Percentiles rank a stretch among this genome's conserved stretches.
These are phyloP conservation scores for Antheraea yamamai DNA, from an alignment of 2,888 invertebrate species.

Conservation along the genomic window DNA sequence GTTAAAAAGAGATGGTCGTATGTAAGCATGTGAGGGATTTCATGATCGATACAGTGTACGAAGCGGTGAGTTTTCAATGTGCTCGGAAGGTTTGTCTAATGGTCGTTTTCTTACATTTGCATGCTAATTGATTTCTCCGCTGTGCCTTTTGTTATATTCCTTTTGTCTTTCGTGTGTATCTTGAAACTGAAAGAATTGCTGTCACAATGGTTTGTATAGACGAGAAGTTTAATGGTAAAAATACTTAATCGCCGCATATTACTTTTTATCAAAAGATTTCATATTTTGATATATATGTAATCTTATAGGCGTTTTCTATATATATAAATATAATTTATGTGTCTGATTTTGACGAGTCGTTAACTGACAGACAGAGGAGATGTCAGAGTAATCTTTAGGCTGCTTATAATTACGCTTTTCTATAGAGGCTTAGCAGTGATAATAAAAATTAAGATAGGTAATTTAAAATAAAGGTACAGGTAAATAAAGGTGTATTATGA, in stretches of 20 bases:
- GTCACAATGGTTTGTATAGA: constrained; percentile 42
- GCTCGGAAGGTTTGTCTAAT: constrained; percentile 60
- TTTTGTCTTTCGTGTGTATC: constrained; percentile 64
- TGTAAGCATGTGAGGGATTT: constrained; percentile 76
- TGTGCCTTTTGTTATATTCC: constrained; percentile 51
- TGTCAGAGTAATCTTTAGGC: too few relatives aligned
- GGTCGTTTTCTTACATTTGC: constrained; percentile 82
- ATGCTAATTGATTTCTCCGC: constrained; percentile 75
- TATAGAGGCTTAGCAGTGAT: too few relatives aligned
- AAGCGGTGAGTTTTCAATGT: constrained; percentile 54
- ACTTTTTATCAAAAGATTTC: constrained; percentile 20
- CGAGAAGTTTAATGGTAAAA: constrained; percentile 31
- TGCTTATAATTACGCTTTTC: too few relatives aligned
- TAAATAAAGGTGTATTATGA: too few relatives aligned
- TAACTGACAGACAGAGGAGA: too few relatives aligned
- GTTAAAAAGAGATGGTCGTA: constrained; percentile 80
- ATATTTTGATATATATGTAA: neutral
- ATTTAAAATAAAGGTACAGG: too few relatives aligned
- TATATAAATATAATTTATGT: too few relatives aligned
- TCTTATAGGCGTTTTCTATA: too few relatives aligned
- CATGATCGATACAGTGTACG: constrained; percentile 74
- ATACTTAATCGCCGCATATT: constrained; percentile 27
- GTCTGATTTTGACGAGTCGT: too few relatives aligned
- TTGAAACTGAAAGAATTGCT: constrained; percentile 65
- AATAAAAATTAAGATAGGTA: too few relatives aligned